These are phyloP conservation scores for Neopelma chrysocephalum DNA, from an alignment of 2,797 vertebrate genomes.

Conservation along the genomic window DNA sequence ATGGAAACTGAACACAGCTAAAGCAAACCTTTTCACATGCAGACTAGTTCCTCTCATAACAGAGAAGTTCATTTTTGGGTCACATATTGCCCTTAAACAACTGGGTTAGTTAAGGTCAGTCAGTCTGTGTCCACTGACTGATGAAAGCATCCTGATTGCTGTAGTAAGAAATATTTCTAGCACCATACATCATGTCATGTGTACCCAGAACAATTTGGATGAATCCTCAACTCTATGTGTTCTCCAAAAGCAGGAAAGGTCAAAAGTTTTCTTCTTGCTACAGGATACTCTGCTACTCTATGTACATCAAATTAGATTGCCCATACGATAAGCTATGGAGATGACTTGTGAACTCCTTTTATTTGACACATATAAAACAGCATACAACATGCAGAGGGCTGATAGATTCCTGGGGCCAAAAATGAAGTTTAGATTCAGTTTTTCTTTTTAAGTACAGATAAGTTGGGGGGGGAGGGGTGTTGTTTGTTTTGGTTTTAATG, in stretches of 20 bases:
- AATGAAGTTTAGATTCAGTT: background rate
- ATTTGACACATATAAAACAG: conserved; percentile 11
- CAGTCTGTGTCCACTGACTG: conserved; percentile 28
- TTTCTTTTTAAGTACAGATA: background rate
- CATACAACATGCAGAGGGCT: background rate
- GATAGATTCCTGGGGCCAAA: conserved; percentile 30
- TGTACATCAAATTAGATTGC: conserved; percentile 23
- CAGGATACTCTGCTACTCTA: conserved; percentile 29
- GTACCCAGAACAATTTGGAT: conserved; percentile 28
- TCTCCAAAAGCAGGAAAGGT: conserved; percentile 53
- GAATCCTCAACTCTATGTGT: background rate
- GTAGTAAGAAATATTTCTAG: conserved; percentile 13
- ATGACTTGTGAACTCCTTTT: background rate
- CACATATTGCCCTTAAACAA: conserved; percentile 50
- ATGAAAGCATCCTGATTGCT: conserved; percentile 30
- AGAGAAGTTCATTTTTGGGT: conserved; percentile 61
- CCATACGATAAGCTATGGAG: background rate
- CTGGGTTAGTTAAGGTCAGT: conserved; percentile 62
- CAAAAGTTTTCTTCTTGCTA: conserved; percentile 64
- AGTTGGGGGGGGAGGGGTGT: background rate
- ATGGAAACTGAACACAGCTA: conserved; percentile 1
- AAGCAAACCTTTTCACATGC: conserved; percentile 37
- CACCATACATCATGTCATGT: conserved; percentile 28
- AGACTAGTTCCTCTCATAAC: conserved; percentile 15
- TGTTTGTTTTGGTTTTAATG: background rate